Percentiles rank a stretch among this genome's conserved stretches.
These are phyloP conservation scores for Carterocephalus palaemon DNA, from an alignment of 2,888 invertebrate genomes.

Conservation along the genomic window DNA sequence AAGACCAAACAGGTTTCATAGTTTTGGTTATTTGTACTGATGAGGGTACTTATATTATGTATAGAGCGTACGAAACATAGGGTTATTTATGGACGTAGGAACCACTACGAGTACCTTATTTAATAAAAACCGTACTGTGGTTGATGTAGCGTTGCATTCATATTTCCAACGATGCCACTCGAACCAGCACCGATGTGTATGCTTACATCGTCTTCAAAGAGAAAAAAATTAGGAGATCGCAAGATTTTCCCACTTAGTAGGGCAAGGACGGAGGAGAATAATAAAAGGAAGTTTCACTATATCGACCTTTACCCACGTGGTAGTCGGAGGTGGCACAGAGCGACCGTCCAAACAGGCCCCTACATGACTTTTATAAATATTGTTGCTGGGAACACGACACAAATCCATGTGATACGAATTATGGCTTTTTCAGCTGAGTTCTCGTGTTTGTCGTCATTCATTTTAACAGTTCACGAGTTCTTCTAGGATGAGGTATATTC, in stretches of 20 bases:
- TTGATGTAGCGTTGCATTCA: too few species aligned
- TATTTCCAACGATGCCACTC: neutral
- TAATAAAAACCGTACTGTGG: too few species aligned
- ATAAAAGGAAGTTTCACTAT: neutral
- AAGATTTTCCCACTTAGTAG: neutral
- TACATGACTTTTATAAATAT: conserved; percentile 8
- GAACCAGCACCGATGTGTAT: too few species aligned
- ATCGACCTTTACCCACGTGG: conserved; percentile 1
- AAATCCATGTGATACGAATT: neutral
- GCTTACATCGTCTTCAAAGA: too few species aligned
- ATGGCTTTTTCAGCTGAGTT: neutral
- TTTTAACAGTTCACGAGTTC: too few species aligned
- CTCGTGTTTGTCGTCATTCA: neutral
- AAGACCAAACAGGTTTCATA: too few species aligned
- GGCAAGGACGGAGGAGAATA: neutral
- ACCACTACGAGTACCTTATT: too few species aligned
- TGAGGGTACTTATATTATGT: too few species aligned
- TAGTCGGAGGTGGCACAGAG: neutral
- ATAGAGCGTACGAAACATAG: too few species aligned
- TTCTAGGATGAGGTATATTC: too few species aligned
- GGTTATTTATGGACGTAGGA: too few species aligned
- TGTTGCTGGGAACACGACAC: conserved; percentile 2
- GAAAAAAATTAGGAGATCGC: neutral
- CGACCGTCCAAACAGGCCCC: neutral
- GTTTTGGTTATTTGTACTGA: too few species aligned